Evolutionary conservation across 2,797 vertebrate genomes (phyloP).

Genomic region (Gastrophryne carolinensis): DNA sequence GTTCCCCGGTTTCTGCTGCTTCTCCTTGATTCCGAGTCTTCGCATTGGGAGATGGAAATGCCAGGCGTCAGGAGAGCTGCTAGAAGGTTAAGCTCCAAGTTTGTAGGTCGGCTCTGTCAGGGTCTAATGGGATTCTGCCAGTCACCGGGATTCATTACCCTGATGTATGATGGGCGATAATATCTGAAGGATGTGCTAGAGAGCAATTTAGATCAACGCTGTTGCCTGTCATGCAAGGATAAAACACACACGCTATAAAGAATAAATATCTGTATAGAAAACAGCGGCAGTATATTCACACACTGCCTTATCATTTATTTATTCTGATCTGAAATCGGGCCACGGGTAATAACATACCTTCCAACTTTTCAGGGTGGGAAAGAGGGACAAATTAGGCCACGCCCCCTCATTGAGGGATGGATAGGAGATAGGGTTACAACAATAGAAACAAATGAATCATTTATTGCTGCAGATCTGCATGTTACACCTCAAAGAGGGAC

Average conservation of each 20-base stretch:
- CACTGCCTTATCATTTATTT: no score
- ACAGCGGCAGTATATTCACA: neutral
- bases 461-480: no score
- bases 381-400: no score
- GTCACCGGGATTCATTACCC: constrained; percentile 63
- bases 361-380: no score
- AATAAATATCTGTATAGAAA: constrained; percentile 18
- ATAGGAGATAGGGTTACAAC: no score
- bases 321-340: no score
- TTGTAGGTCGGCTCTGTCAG: constrained; percentile 54
- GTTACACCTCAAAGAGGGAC: no score
- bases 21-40: neutral
- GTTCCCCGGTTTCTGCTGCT: neutral
- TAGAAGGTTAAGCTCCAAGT: constrained; percentile 61
- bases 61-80: neutral
- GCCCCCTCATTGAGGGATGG: no score
- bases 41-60: neutral
- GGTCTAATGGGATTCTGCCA: constrained; percentile 56
- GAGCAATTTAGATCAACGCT: constrained; percentile 55
- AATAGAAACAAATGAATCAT: no score
- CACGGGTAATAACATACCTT: no score
- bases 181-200: constrained; percentile 56
- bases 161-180: constrained; percentile 58
- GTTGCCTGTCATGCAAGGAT: constrained; percentile 56
- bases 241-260: constrained; percentile 31